Evolutionary conservation across 2,888 invertebrate genomes (phyloP), one percentile per base, ranked within the genome.

Genomic region (Cheilosia pagana): DNA sequence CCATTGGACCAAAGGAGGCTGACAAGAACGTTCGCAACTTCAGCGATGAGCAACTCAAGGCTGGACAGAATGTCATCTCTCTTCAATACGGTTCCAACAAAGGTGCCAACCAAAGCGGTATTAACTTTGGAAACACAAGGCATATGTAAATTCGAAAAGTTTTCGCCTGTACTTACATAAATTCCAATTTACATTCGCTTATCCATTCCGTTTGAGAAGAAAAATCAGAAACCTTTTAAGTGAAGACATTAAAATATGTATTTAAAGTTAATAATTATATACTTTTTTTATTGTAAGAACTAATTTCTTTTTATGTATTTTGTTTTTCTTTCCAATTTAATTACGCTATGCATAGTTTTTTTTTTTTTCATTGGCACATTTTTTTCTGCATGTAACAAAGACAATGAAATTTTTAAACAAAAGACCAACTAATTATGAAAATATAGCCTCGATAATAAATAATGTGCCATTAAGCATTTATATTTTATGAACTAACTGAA

Each of bases 31-130:
- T 97, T 50, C 95, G 99, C 86, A 95, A 97, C 90, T 99, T 99
- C 93, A 95, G 96, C 14, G 98, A 98, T 68, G 99, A 99, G 90
- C 98, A 98, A 92, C 93, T 99, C 87, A 95, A 96, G 87, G 98
- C 98, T 14, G 97, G 98, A 0, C 96, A 98, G 90, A 96, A 96
- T 60, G 96, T 99, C 81, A 99, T 98, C 91, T 96, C 97, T 68
- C 94, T 98, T 75, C 99, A 99, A 92, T 98, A 98, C 92, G 99
- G 99, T 79, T 97, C 97, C 89, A 99, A 99, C 94, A 99, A 99
- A 93, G 99, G 99, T 31, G 99, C 99, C 89, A 98, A 94, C 90
- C 98, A 98, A 92, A 96, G 97, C 87, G 99, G 99, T 76, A 97
- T 98, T 91, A 99, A 97, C 92, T 98, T 99, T 89, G 99, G 99